Base-by-base conservation (phyloP, 2,113 vertebrate genomes). In the Lutjanus erythropterus region DNA sequence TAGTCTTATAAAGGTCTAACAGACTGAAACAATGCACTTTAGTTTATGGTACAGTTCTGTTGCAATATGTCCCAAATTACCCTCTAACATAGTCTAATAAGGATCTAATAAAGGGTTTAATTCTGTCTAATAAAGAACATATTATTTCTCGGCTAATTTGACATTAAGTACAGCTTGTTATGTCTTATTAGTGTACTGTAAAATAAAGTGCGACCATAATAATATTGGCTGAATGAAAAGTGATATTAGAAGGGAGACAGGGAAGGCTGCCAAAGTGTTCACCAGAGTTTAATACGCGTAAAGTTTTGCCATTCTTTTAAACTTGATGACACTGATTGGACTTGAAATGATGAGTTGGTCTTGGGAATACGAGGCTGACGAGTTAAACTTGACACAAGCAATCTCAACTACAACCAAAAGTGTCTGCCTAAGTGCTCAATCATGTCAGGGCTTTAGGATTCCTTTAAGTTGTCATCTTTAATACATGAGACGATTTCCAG, bases 381-480 rank as follows among this genome's bases (percentile, higher is more conserved):
- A 87, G 87, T 94, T 91, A 50, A 88, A 91, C 76, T 90, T 82
- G 90, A 92, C 87, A 85, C 71, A 81, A 86, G 89, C 90, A 88
- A 90, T 90, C 85, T 69, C 78, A 88, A 75, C 88, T 77, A 81
- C 81, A 84, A 81, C 66, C 68, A 62, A 85, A 85, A 90, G 81
- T 84, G 88, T 87, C 58, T 29, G 83, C 81, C 75, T 80, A 88
- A 89, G 88, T 89, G 88, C 77, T 93, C 90, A 61, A 89, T 89
- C 87, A 83, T 78, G 90, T 91, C 87, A 71, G 86, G 69, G 69
- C 72, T 89, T 89, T 82, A 71, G 87, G 87, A 74, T 86, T 91
- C 89, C 92, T 93, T 92, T 89, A 93, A 93, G 90, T 89, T 92
- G 89, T 90, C 91, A 92, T 92, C 89, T 93, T 90, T 90, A 92